Percentiles rank a stretch among this genome's conserved stretches.
Conservation (phyloP, 2,797 vertebrate genomes). For the Zenarchopterus dispar region DNA sequence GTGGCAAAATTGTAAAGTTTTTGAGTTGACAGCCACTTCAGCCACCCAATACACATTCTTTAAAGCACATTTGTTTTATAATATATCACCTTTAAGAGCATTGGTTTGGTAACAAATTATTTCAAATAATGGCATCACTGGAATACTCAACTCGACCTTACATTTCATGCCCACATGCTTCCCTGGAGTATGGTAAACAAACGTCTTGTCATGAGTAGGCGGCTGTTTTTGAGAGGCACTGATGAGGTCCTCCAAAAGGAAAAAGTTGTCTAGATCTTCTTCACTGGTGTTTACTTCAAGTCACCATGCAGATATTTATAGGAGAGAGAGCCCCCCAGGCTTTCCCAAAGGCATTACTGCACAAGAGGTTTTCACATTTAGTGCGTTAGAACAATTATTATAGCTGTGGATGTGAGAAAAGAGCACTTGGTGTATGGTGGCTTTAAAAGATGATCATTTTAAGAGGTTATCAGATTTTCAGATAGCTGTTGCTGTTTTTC, state of each 20-base stretch:
- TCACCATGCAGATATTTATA: neutral
- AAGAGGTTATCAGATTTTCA: slow-evolving; percentile 44
- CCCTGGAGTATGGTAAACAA: no score
- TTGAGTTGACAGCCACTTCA: no score
- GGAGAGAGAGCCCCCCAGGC: neutral
- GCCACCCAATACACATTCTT: no score
- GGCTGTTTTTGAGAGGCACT: no score
- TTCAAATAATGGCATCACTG: no score
- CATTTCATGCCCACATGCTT: no score
- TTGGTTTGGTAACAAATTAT: no score
- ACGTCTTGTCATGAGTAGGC: no score
- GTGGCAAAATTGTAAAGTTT: no score
- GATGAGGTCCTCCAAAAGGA: slow-evolving; percentile 5
- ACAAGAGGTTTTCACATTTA: slow-evolving; percentile 23
- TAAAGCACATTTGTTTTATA: no score
- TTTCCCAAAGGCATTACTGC: slow-evolving; percentile 10
- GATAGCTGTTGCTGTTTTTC: slow-evolving; percentile 34
- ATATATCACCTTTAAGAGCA: no score
- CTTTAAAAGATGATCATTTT: slow-evolving; percentile 54
- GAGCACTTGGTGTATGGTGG: slow-evolving; percentile 13
- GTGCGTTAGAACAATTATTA: neutral
- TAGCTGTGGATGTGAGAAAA: slow-evolving; percentile 20
- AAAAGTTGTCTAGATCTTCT: neutral
- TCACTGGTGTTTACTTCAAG: slow-evolving; percentile 11
- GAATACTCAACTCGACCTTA: no score